Evolutionary conservation across 2,113 vertebrate genomes (phyloP), one percentile per base, ranked within the genome.

Genomic region (Phoxinus phoxinus): DNA sequence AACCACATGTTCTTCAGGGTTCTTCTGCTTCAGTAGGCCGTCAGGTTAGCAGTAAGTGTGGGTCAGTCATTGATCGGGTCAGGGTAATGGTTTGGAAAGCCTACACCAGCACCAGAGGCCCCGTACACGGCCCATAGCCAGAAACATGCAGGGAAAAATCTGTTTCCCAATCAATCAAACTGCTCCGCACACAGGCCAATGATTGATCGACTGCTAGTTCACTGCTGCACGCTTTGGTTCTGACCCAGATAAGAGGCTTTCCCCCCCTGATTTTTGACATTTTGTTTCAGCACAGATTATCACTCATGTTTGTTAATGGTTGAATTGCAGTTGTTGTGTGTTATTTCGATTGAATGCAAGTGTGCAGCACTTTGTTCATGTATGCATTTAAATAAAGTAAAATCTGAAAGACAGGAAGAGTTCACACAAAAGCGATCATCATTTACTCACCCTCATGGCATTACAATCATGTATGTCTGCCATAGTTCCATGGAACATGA

Each of bases 21-120:
- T 65, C 79, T 69, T 69, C 80, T 69, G 80, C 61, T 48, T 82
- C 80, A 69, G 63, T 21, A 12, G 61, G 10, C 44, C 44, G 10
- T 82, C 80, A 35, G 80, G 80, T 82, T 63, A 82, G 44, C 80
- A 10, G 80, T 82, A 82, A 82, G 44, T 30, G 27, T 53, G 41
- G 80, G 80, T 82, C 79, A 81, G 59, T 81, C 80, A 82, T 53
- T 69, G 74, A 56, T 79, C 63, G 27, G 75, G 75, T 71, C 46
- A 32, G 75, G 59, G 74, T 77, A 77, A 76, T 74, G 58, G 84
- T 71, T 85, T 37, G 76, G 75, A 85, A 79, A 67, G 63, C 84
- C 76, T 79, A 6, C 63, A 27, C 48, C 84, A 80, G 67, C 48
- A 80, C 48, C 27, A 85, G 25, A 58, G 48, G 25, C 80, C 59